phyloP scores from a whole-genome alignment of 2,797 vertebrate genomes.

The Cossypha caffra region DNA sequence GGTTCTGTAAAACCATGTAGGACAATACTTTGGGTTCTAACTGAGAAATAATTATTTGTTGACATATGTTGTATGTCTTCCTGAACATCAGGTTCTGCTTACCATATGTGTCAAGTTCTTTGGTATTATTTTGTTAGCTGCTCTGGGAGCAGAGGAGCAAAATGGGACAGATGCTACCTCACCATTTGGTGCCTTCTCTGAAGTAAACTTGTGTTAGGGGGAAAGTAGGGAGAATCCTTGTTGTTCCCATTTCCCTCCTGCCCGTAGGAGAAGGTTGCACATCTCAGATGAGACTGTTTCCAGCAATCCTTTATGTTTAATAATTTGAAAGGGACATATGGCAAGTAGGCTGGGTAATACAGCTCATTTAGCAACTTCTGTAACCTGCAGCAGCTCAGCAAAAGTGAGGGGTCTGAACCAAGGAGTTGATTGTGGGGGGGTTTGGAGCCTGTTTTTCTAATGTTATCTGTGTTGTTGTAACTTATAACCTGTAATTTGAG shows the following conservation, averaged over 20 bases:
- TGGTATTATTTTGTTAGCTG: background rate
- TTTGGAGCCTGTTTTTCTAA: background rate
- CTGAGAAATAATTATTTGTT: background rate
- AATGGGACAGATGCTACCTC: background rate
- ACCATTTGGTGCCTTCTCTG: background rate
- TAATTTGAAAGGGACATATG: slow-evolving; percentile 33
- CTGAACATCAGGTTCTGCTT: background rate
- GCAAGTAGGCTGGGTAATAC: slow-evolving; percentile 31
- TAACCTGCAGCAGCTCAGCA: background rate
- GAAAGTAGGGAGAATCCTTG: background rate
- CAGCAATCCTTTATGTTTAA: background rate
- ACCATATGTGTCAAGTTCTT: background rate
- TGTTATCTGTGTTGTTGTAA: background rate
- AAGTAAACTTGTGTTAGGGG: background rate
- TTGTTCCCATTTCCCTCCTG: background rate
- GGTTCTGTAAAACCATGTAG: background rate
- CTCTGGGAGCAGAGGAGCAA: background rate
- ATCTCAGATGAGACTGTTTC: background rate
- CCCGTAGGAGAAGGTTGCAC: rapidly evolving
- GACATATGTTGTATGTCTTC: background rate
- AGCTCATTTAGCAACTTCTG: slow-evolving; percentile 20
- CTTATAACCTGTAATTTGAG: background rate
- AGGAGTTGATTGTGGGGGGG: background rate
- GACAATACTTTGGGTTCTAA: background rate
- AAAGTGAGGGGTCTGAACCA: background rate